Evolutionary conservation across 2,797 vertebrate genomes (phyloP), one percentile per base, ranked within the genome.

Genomic region (Clarias platycephalus): DNA sequence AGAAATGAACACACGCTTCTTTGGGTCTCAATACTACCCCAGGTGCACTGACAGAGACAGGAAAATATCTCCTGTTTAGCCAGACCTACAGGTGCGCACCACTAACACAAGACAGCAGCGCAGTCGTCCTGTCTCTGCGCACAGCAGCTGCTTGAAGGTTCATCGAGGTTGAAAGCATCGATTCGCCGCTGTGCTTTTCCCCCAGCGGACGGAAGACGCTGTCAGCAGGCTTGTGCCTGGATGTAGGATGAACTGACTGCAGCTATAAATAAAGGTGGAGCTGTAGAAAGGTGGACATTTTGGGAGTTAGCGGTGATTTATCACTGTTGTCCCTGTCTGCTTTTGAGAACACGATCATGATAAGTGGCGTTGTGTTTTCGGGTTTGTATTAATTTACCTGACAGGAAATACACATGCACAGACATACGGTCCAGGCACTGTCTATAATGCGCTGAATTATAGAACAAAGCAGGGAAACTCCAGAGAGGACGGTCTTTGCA

Each of bases 161-260:
- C 83, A 80, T 55, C 1, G 57, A 81, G 60, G 76, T 85, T 55
- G 20, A 72, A 62, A 34, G n/a, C 84, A 83, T 83, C 26, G 84
- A 87, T 87, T 85, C 44, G 62, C 77, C 31, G 64, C 68, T 26
- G 67, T 5, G 64, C 34, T 60, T 28, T 40, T 62, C 70, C 5
- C 64, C 58, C 28, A 24, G 22, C 28, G 37, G 80, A 82, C 26
- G 49, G 81, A 67, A 60, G 77, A 64, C 37, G 5, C 67, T 49
- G 40, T 83, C 80, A 86, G 44, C 40, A 28, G 24, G 68, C 82
- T 79, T 84, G 68, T 13, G 78, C 55, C 53, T 26, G 55, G 22
- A 74, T 84, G 86, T 71, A 37, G 68, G 71, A 74, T 72, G 64
- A 81, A 80, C 80, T 15, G 80, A 85, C 75, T 85, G 83, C 63